Base-by-base conservation (phyloP, 2,888 invertebrate genomes). In the Platynereis dumerilii region DNA sequence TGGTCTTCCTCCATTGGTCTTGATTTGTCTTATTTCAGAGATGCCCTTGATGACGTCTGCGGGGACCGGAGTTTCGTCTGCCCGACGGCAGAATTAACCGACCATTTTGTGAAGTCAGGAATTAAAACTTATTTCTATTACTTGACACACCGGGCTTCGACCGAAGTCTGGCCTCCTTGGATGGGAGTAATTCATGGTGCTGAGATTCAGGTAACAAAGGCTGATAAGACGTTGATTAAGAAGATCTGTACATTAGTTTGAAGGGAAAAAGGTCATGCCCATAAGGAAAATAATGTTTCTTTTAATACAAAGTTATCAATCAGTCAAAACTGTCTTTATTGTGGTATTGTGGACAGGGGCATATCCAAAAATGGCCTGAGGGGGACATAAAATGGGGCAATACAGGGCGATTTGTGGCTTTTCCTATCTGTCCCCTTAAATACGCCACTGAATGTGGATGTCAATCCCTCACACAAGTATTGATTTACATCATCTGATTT, bases 31-130 rank as follows among this genome's bases (percentile, higher is more conserved):
- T 34, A 34, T 34, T 34, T 12, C 34, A 34, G 34, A 34, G 91
- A 94, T 80, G 90, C 92, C 26, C 86, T 94, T 63, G 94, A 94
- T 82, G 93, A 93, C 83, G 92, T 95, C 88, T 92, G 94, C 48
- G 95, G 95, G 22, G 96, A 96, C 82, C 92, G 92, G 78, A 93
- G 94, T 80, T 95, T 95, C 84, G 93, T 93, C 28, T 96, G 96
- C 85, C 74, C 74, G 20, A 92, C 92, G 81, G 94, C 95, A 60
- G 94, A 95, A 83, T 91, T 95, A 83, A 93, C 95, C 29, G 90
- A 91, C 77, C 88, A 91, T 57, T 94, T 94, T 81, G 22, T 58
- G 1, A 52, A 57, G 28, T 91, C 91, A 66, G 93, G 93, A 17
- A 92, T 92, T 83, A 91, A 91, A 80, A 94, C 67, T 28, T 71